Evolutionary conservation across 2,113 vertebrate species (phyloP).

Genomic region (Chloropsis hardwickii): DNA sequence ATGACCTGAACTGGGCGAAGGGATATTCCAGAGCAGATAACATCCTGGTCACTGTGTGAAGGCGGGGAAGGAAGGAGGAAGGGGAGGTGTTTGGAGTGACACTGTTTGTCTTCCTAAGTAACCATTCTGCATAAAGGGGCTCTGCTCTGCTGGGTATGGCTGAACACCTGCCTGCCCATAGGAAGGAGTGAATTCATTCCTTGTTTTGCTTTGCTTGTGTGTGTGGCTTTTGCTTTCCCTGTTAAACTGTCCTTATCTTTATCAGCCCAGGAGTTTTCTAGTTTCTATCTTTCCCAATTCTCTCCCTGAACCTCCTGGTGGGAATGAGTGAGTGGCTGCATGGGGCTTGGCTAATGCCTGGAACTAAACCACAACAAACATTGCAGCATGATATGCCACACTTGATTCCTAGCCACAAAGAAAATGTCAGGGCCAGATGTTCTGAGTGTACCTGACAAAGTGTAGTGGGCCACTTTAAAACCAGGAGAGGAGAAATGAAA

Average conservation of each 20-base stretch:
- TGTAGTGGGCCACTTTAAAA: not conserved
- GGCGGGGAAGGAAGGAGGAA: not conserved
- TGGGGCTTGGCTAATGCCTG: not conserved
- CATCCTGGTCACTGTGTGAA: not conserved
- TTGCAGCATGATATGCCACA: not conserved
- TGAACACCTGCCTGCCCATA: not conserved
- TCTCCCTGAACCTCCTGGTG: not conserved
- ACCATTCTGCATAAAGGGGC: not conserved
- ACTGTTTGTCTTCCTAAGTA: not conserved
- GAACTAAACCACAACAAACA: not conserved
- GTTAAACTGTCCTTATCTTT: not conserved
- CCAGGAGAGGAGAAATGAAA: not conserved
- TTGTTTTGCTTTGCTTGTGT: not conserved
- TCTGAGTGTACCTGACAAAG: not conserved
- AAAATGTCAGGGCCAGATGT: not conserved
- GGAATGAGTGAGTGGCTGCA: rapidly evolving
- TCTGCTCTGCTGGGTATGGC: not conserved
- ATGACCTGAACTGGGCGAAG: not conserved
- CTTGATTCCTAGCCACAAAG: not conserved
- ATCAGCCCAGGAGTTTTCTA: not conserved
- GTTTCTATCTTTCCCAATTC: not conserved
- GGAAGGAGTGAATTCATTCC: not conserved
- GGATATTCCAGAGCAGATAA: not conserved
- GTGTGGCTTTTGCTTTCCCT: not conserved
- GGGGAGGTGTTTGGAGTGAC: not conserved